A percentile compares a stretch with the other conserved stretches of the same genome.
These are phyloP conservation scores for Anisognathus igniventris DNA, from an alignment of 2,797 vertebrate genomes.

Conservation along the genomic window DNA sequence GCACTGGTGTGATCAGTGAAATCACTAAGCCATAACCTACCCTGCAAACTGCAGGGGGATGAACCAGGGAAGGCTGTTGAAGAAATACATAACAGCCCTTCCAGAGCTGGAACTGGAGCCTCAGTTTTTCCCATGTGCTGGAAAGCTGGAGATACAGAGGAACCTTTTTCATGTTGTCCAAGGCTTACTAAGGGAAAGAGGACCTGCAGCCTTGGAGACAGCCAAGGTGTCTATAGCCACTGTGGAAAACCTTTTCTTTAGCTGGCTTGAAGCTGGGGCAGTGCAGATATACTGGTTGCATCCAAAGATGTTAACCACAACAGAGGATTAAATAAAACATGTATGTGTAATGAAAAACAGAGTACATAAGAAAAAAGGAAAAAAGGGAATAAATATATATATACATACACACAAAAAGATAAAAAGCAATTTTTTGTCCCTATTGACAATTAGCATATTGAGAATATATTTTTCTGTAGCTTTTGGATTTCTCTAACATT, in stretches of 20 bases:
- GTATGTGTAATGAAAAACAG: neutral
- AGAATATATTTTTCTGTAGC: neutral
- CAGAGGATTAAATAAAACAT: neutral
- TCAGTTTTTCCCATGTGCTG: neutral
- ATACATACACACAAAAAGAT: neutral
- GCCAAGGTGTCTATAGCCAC: rapidly evolving
- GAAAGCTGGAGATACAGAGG: neutral
- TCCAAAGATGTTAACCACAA: neutral
- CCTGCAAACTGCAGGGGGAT: neutral
- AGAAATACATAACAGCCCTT: neutral
- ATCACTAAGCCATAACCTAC: neutral
- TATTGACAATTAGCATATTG: neutral
- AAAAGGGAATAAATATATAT: neutral
- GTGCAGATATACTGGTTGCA: neutral
- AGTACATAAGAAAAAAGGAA: neutral
- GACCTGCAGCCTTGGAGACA: neutral
- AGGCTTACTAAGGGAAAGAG: neutral
- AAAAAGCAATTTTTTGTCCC: neutral
- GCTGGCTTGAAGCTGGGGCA: neutral
- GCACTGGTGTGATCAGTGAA: neutral
- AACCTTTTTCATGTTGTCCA: neutral
- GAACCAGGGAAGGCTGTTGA: neutral
- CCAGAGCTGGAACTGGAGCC: neutral
- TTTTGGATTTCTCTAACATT: neutral
- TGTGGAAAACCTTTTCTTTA: neutral